Conservation (phyloP, 2,888 invertebrate genomes). For the Leptinotarsa juncta region DNA sequence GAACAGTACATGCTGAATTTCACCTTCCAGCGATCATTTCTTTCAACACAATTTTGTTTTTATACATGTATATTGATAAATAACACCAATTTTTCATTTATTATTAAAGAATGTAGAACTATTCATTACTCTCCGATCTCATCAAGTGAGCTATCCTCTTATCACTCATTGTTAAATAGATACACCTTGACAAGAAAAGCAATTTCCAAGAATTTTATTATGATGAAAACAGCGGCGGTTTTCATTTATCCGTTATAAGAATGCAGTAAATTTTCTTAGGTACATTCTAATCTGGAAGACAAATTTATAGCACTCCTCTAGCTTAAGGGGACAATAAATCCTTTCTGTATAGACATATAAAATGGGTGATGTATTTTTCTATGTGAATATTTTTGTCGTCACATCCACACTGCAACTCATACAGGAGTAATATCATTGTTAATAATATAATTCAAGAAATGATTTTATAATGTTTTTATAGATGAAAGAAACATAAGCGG, state of each 20-base stretch:
- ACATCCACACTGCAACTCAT: not conserved
- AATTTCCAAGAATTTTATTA: conserved; percentile 42
- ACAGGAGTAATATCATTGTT: not conserved
- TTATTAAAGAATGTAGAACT: too few relatives aligned
- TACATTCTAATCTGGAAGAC: conserved; percentile 60
- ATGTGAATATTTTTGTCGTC: conserved; percentile 23
- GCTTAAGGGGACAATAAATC: conserved; percentile 58
- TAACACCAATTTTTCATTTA: too few relatives aligned
- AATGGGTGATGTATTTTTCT: conserved; percentile 45
- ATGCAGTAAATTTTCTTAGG: conserved; percentile 59
- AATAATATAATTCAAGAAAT: not conserved
- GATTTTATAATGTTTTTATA: too few relatives aligned
- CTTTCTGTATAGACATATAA: conserved; percentile 59
- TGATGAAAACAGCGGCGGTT: conserved; percentile 44
- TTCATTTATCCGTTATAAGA: conserved; percentile 51
- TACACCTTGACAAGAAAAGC: conserved; percentile 26
- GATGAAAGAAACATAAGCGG: too few relatives aligned
- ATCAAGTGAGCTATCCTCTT: too few relatives aligned
- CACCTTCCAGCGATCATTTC: too few relatives aligned
- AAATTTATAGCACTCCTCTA: conserved; percentile 59
- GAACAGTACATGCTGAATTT: too few relatives aligned
- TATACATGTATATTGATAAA: too few relatives aligned
- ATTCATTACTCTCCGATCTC: not conserved
- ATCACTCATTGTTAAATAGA: not conserved
- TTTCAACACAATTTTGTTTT: too few relatives aligned